phyloP scores from a whole-genome alignment of 2,888 invertebrate species.

The Artemia sp. region DNA sequence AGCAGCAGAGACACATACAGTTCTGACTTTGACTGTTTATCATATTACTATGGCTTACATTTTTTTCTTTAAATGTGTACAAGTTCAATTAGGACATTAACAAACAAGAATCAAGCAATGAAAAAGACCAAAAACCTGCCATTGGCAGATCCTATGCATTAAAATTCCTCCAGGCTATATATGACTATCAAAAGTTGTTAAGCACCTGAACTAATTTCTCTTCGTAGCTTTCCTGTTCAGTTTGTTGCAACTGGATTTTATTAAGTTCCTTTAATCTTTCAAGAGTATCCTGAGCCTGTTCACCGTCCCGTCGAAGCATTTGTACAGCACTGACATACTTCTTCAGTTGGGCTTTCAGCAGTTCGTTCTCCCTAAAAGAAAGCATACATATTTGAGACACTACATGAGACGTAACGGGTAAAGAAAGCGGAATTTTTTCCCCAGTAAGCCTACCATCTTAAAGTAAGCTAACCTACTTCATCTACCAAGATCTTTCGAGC shows the following conservation, averaged over 20 bases:
- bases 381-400: neutral
- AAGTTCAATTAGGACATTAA: too few species aligned
- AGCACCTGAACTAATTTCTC: constrained; percentile 53
- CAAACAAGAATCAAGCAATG: too few species aligned
- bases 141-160: neutral
- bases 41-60: too few species aligned
- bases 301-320: constrained; percentile 46
- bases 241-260: constrained; percentile 30
- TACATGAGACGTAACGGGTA: too few species aligned
- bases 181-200: constrained; percentile 8
- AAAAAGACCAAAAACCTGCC: neutral
- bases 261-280: constrained; percentile 36
- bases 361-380: constrained; percentile 54
- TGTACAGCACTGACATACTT: constrained; percentile 78
- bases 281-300: constrained; percentile 31
- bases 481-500: too few species aligned
- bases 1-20: too few species aligned
- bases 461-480: too few species aligned
- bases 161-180: neutral
- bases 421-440: too few species aligned
- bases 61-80: too few species aligned
- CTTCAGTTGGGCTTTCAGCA: constrained; percentile 61
- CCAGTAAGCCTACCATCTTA: too few species aligned
- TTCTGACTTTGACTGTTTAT: too few species aligned
- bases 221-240: constrained; percentile 62